Percentiles rank a stretch among this genome's conserved stretches.
phyloP scores from a whole-genome alignment of 2,797 vertebrate genomes.

The Limosa lapponica region DNA sequence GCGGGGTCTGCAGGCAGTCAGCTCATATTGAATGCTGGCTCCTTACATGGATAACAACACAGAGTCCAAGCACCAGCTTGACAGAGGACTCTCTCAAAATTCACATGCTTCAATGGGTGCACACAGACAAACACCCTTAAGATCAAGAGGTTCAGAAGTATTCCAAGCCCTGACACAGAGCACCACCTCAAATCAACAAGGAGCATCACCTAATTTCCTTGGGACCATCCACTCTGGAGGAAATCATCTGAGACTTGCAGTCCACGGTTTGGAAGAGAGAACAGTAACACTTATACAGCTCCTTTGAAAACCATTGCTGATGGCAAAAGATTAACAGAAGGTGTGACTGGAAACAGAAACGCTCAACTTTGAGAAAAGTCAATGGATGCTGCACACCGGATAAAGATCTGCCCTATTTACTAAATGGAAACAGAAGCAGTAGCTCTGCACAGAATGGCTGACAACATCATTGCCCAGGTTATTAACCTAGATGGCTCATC shows the following conservation, averaged over 20 bases:
- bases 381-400: not conserved
- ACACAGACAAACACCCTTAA: not conserved
- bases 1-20: not conserved
- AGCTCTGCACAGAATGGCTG: not conserved
- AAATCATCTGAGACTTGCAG: not conserved
- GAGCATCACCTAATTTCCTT: not conserved
- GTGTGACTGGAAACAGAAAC: not conserved
- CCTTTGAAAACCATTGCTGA: not conserved
- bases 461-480: not conserved
- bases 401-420: not conserved
- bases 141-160: not conserved
- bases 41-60: not conserved
- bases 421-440: not conserved
- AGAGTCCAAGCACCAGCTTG: not conserved
- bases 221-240: not conserved
- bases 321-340: not conserved
- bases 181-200: not conserved
- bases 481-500: conserved; percentile 1
- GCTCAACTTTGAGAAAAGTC: not conserved
- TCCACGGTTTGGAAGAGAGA: not conserved
- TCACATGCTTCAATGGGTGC: not conserved
- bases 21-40: not conserved
- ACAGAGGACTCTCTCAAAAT: not conserved
- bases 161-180: not conserved
- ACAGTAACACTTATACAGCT: not conserved